phyloP scores from a whole-genome alignment of 2,113 vertebrate species.

The Hyperoodon ampullatus region DNA sequence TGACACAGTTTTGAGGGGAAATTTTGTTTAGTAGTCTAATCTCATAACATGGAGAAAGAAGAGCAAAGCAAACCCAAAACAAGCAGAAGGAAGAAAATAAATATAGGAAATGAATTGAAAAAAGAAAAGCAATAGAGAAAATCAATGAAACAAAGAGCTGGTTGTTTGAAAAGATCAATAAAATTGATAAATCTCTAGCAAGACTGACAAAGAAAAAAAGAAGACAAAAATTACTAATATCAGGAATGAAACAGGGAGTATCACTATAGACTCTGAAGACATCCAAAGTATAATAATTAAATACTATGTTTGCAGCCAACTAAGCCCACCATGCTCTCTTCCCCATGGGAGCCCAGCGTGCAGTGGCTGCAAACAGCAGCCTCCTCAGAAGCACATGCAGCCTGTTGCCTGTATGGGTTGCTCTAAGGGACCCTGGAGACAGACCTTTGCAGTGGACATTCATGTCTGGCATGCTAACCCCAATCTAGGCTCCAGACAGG shows the following conservation, averaged over 20 bases:
- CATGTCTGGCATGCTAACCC: neutral
- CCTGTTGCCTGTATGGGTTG: neutral
- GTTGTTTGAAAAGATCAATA: neutral
- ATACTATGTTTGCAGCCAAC: neutral
- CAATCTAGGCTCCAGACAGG: neutral
- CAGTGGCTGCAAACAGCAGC: neutral
- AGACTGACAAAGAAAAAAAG: neutral
- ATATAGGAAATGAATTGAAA: neutral
- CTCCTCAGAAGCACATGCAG: neutral
- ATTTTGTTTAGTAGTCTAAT: neutral
- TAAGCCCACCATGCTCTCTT: neutral
- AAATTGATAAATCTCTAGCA: neutral
- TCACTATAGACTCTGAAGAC: neutral
- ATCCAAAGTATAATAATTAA: neutral
- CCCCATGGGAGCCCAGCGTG: neutral
- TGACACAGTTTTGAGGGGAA: neutral
- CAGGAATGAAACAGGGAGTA: neutral
- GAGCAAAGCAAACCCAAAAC: neutral
- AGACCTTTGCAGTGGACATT: neutral
- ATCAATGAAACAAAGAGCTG: neutral
- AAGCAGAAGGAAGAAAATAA: neutral
- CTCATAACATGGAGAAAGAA: neutral
- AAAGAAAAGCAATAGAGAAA: neutral
- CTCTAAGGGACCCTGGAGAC: neutral
- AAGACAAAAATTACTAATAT: neutral